Evolutionary conservation across 2,113 vertebrate species (phyloP).

Genomic region (Sterna hirundo): DNA sequence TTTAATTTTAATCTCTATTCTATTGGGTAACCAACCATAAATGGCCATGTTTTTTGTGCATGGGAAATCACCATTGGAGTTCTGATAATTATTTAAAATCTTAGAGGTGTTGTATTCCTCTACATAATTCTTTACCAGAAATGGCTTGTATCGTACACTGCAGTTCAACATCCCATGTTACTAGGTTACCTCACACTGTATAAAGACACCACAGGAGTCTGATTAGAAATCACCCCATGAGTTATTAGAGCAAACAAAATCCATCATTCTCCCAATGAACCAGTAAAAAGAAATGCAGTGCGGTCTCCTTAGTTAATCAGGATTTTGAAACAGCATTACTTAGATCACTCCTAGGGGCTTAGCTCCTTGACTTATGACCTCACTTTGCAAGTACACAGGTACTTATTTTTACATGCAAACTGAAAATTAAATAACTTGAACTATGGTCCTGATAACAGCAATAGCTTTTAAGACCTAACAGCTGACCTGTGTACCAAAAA

Average conservation of each 20-base stretch:
- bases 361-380: background rate
- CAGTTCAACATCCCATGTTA: background rate
- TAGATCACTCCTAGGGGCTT: background rate
- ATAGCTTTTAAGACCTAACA: background rate
- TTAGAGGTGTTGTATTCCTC: background rate
- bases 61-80: background rate
- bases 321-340: background rate
- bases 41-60: rapidly evolving
- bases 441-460: background rate
- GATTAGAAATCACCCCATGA: background rate
- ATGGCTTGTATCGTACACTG: background rate
- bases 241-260: background rate
- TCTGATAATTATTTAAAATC: background rate
- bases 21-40: background rate
- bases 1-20: background rate
- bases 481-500: background rate
- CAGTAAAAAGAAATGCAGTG: background rate
- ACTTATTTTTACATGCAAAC: background rate
- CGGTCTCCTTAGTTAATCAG: background rate
- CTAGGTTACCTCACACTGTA: background rate
- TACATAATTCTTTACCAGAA: background rate
- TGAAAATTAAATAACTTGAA: background rate
- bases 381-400: background rate
- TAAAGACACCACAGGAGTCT: background rate
- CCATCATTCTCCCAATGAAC: background rate